Evolutionary conservation across 2,113 vertebrate genomes (phyloP), one percentile per base, ranked within the genome.

Genomic region (Callionymus lyra): DNA sequence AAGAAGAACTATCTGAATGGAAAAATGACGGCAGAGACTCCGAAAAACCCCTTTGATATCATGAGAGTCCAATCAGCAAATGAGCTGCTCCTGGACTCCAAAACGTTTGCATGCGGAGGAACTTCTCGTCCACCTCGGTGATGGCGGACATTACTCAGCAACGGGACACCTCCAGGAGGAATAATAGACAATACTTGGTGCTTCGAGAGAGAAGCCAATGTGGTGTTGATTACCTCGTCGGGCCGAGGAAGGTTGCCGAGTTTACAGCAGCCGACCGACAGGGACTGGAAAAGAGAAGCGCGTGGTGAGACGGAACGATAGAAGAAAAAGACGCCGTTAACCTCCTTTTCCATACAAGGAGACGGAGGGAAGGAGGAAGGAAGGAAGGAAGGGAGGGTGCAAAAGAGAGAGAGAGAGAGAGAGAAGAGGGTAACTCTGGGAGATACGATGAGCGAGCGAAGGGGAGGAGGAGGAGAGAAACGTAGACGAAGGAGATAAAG

Each of bases 331-430:
- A 50, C 36, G 59, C 66, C 55, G 59, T 66, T 71, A 65, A 77
- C 60, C 65, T 68, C 71, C 60, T 70, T n/a, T 68, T 73, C 83
- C 84, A 80, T 87, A 84, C 79, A 85, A 76, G 81, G 84, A 84
- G 58, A 76, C 58, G 77, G 50, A 65, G 63, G 65, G 65, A 75
- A 56, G 62, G 60, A 70, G 48, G 53, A 65, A 60, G 53, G 43
- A 42, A 63, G 67, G 66, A 72, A 71, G 67, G 73, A 68, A 66
- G 51, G 71, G 64, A 72, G 63, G 65, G 55, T 65, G 59, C 33
- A 41, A 46, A 51, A 56, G 65, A 43, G 41, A 57, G 40, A 31
- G 56, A n/a, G 58, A 57, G 59, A 50, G 35, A 61, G 47, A 41
- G 42, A 54, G 58, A 48, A 59, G 51, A 63, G 54, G 70, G 72